Evolutionary conservation across 1,140 invertebrate genomes (phyloP), one percentile per base, ranked within the genome.

Genomic region (Aphelenchoides fujianensis): DNA sequence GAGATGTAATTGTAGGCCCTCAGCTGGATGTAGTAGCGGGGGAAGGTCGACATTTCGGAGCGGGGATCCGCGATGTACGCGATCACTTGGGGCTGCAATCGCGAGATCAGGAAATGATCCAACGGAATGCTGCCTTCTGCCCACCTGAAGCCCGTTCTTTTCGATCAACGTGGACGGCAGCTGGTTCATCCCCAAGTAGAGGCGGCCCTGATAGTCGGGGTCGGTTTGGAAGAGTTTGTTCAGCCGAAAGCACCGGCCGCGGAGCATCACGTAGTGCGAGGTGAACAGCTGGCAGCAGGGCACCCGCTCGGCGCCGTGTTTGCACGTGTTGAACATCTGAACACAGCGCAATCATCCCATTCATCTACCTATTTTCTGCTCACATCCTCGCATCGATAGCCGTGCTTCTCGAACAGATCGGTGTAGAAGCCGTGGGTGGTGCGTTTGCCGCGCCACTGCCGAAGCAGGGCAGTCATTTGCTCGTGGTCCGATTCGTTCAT

Each of bases 221-320:
- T 73, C 75, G 19, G 66, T 53, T 23, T 77, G 75, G 30, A 55
- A 66, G 48, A 79, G 75, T 7, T 72, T 23, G 32, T 48, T 34
- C 41, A 77, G 23, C 12, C 68, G 63, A 67, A 79, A 77, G 55
- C 75, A 77, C 32, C 76, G 73, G 5, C 75, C 75, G 23, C 75
- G 48, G n/a, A 77, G n/a, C 71, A 79, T 75, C 2, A 77, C 27
- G 36, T 57, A 74, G 30, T 34, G 41, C 3, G 36, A 35, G 54
- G 71, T 28, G 36, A 23, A 71, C 19, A 78, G 30, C 12, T 78
- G 59, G 57, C 74, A 75, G 62, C 75, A 77, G 2, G 32, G 55
- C 23, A 75, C 37, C 7, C 28, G 19, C 23, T 59, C 34, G 16
- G 48, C 37, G 9, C 68, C 75, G 31, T 78, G 68, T 19, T 53